phyloP scores from a whole-genome alignment of 2,888 invertebrate genomes.

The Asteroscopus sphinx region DNA sequence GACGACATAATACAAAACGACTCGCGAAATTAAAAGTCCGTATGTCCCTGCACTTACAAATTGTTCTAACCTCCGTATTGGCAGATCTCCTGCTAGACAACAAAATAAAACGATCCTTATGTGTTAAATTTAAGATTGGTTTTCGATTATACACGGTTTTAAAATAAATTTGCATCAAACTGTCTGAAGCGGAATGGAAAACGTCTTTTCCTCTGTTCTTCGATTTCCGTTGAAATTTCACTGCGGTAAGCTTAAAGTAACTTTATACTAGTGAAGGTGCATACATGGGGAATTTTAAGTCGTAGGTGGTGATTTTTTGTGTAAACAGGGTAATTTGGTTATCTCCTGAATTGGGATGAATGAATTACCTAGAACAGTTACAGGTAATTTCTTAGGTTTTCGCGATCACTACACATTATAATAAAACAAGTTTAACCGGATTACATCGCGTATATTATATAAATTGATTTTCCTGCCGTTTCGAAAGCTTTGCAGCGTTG shows the following conservation, averaged over 20 bases:
- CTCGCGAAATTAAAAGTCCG: slow-evolving; percentile 57
- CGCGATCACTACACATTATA: too few species aligned
- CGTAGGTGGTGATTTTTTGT: slow-evolving; percentile 11
- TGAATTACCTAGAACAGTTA: too few species aligned
- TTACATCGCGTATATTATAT: too few species aligned
- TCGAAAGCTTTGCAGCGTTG: too few species aligned
- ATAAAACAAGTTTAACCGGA: too few species aligned
- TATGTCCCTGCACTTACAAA: slow-evolving; percentile 72
- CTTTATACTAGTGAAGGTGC: slow-evolving; percentile 17
- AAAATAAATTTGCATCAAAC: slow-evolving; percentile 57
- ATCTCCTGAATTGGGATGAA: too few species aligned
- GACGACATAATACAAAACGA: slow-evolving; percentile 25
- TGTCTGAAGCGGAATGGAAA: slow-evolving; percentile 47
- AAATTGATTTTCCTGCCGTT: too few species aligned
- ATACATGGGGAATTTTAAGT: slow-evolving; percentile 25
- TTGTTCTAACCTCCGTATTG: slow-evolving; percentile 75
- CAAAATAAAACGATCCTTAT: slow-evolving; percentile 42
- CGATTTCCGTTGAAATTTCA: slow-evolving; percentile 50
- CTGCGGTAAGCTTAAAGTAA: slow-evolving; percentile 29
- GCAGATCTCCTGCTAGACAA: slow-evolving; percentile 58
- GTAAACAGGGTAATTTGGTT: too few species aligned
- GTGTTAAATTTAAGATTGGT: slow-evolving; percentile 2
- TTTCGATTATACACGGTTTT: slow-evolving; percentile 13
- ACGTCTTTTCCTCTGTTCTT: slow-evolving; percentile 45
- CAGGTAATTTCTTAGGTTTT: too few species aligned